phyloP scores from a whole-genome alignment of 2,113 vertebrate species.

The Rhombomys opimus region DNA sequence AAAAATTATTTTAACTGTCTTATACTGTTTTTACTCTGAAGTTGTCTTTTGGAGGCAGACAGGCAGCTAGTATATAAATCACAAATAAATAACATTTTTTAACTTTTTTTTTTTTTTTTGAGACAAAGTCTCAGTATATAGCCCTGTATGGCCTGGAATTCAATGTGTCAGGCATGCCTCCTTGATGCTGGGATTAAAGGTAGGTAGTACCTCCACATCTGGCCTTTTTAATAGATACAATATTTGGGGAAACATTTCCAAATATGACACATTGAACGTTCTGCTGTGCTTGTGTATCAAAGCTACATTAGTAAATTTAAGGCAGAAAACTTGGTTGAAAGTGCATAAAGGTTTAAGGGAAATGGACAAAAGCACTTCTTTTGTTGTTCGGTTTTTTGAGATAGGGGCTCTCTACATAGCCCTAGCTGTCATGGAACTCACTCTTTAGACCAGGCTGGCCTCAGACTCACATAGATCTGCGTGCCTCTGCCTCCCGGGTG shows the following conservation, averaged over 20 bases:
- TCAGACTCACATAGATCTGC: neutral
- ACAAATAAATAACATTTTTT: slow-evolving; percentile 10
- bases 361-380: neutral
- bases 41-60: neutral
- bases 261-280: neutral
- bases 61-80: slow-evolving; percentile 30
- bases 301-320: slow-evolving; percentile 12
- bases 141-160: neutral
- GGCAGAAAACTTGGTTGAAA: neutral
- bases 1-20: slow-evolving; percentile 33
- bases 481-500: neutral
- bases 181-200: neutral
- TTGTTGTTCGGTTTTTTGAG: neutral
- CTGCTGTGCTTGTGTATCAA: slow-evolving; percentile 18
- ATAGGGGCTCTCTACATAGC: neutral
- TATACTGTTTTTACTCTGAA: neutral
- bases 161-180: neutral
- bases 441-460: neutral
- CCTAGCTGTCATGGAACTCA: neutral
- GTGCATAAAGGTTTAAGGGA: neutral
- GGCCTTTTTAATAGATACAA: neutral
- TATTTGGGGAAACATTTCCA: slow-evolving; percentile 53
- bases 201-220: neutral
- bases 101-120: neutral
- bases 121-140: neutral